phyloP scores from a whole-genome alignment of 2,888 invertebrate genomes.

The Pegoplata infirma region DNA sequence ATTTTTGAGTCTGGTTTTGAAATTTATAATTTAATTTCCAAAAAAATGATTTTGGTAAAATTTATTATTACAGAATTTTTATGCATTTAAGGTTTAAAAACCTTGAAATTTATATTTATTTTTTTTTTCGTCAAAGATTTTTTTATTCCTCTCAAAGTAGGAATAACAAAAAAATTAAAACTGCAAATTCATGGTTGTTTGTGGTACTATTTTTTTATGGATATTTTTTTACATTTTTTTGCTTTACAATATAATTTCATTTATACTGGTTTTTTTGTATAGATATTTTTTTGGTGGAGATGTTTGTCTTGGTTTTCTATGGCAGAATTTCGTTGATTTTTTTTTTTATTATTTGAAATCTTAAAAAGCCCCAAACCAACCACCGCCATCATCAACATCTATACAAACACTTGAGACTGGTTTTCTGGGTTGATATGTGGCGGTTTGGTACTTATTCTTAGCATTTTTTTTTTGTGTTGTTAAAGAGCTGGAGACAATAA shows the following conservation, averaged over 20 bases:
- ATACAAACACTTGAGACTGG: background rate
- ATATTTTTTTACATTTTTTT: background rate
- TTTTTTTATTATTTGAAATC: background rate
- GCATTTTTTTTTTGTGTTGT: background rate
- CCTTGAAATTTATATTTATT: background rate
- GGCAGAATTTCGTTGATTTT: background rate
- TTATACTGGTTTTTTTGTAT: slow-evolving; percentile 42
- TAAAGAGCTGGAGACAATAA: slow-evolving; percentile 42
- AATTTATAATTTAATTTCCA: too few species aligned
- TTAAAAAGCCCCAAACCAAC: background rate
- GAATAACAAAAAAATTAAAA: background rate
- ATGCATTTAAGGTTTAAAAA: too few species aligned
- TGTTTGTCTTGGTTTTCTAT: slow-evolving; percentile 32
- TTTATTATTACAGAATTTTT: too few species aligned
- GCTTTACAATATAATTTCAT: background rate
- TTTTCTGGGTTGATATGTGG: background rate
- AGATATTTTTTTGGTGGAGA: slow-evolving; percentile 29
- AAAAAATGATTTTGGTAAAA: too few species aligned
- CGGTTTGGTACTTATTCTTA: background rate
- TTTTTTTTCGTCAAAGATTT: too few species aligned
- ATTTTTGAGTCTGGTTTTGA: too few species aligned
- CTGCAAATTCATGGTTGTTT: background rate
- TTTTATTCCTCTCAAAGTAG: background rate
- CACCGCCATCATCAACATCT: too few species aligned
- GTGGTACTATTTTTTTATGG: background rate